These are phyloP conservation scores for Lagria hirta DNA, from an alignment of 2,888 invertebrate species.

Conservation along the genomic window DNA sequence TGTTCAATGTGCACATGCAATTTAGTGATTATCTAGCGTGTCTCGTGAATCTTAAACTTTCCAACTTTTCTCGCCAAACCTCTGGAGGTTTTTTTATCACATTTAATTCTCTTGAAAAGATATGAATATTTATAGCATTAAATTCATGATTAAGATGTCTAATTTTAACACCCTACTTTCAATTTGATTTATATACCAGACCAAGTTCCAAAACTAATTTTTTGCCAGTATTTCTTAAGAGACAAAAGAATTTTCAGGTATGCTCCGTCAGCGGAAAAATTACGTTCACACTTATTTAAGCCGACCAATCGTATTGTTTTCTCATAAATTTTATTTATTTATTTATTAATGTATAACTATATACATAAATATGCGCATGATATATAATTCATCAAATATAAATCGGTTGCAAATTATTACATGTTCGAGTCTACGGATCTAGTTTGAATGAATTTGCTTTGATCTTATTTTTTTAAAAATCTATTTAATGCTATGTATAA, in stretches of 20 bases:
- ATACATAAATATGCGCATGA: too few relatives aligned
- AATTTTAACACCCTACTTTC: slow-evolving; percentile 28
- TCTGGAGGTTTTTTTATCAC: slow-evolving; percentile 23
- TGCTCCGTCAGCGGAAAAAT: slow-evolving; percentile 14
- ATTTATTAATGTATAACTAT: too few relatives aligned
- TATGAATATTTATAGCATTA: slow-evolving; percentile 32
- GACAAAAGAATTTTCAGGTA: slow-evolving; percentile 23
- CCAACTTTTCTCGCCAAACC: slow-evolving; percentile 26
- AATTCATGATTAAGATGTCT: slow-evolving; percentile 30
- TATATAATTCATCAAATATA: too few relatives aligned
- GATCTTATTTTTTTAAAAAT: too few relatives aligned
- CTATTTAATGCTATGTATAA: too few relatives aligned
- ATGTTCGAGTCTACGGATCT: too few relatives aligned
- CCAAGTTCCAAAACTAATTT: slow-evolving; percentile 24
- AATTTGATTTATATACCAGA: slow-evolving; percentile 26
- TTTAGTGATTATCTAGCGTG: slow-evolving; percentile 29
- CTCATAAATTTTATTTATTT: too few relatives aligned
- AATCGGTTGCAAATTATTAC: too few relatives aligned
- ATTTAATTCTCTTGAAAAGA: slow-evolving; percentile 24
- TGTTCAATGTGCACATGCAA: slow-evolving; percentile 28
- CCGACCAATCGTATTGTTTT: too few relatives aligned
- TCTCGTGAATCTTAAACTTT: slow-evolving; percentile 28
- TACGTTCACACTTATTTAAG: slow-evolving; percentile 2
- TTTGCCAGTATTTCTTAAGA: slow-evolving; percentile 19
- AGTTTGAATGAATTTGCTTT: too few relatives aligned